phyloP scores from a whole-genome alignment of 2,113 vertebrate genomes.

The Dolichallabes microphthalmus region DNA sequence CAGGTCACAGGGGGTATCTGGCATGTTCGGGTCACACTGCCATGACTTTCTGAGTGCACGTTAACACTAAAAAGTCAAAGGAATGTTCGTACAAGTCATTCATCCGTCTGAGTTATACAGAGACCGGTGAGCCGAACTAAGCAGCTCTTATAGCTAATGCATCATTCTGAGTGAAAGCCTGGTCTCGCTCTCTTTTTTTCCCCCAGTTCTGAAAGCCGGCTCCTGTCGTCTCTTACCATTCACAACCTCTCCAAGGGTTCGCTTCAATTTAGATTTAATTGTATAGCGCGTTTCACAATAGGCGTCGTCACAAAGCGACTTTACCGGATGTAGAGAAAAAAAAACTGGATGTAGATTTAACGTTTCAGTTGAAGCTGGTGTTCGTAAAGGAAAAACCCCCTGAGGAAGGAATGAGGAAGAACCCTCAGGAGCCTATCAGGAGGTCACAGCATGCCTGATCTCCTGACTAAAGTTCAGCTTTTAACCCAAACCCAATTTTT shows the following conservation, averaged over 20 bases:
- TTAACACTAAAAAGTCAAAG: not conserved
- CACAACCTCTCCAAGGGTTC: not conserved
- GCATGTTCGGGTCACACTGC: conserved; percentile 3
- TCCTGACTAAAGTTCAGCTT: not conserved
- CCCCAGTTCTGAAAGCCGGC: not conserved
- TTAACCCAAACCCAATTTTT: not conserved
- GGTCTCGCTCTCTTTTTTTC: not conserved
- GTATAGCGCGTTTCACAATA: not conserved
- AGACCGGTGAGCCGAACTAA: conserved; percentile 2
- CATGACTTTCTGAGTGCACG: not conserved
- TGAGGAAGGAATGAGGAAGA: not conserved
- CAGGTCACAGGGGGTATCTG: not conserved
- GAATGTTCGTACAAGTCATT: conserved; percentile 1
- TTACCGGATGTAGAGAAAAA: not conserved
- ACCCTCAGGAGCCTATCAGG: not conserved
- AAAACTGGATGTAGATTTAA: not conserved
- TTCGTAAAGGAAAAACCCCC: not conserved
- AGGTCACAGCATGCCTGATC: conserved; percentile 7
- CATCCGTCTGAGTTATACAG: conserved; percentile 2
- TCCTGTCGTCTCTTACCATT: not conserved
- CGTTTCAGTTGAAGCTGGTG: not conserved
- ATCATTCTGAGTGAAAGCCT: conserved; percentile 17
- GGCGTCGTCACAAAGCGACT: not conserved
- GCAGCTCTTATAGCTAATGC: conserved; percentile 9
- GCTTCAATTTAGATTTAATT: not conserved